Base-by-base conservation (phyloP, 2,113 vertebrate species). In the Eudyptes chrysolophus region DNA sequence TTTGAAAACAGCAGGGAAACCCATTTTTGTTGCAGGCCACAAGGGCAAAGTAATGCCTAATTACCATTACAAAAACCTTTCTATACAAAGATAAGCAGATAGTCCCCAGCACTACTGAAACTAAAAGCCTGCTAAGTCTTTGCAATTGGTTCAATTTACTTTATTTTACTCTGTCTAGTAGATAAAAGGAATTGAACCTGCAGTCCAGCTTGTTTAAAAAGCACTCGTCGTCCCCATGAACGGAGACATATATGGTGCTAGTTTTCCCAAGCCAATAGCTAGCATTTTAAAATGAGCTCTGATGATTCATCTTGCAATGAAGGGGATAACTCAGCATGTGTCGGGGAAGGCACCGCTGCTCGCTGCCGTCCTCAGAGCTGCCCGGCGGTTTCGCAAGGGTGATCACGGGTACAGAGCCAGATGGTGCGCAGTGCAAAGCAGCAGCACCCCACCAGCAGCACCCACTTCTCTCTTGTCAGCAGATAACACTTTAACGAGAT, bases 191-290 rank as follows among this genome's bases (percentile, higher is more conserved):
- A 40, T 4, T 1, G 38, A 58, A 29, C 20, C 58, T 8, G 29
- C 66, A 42, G 51, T 9, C 66, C 36, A 9, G 38, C 65, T 22
- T 21, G 66, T 20, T 61, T 17, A 18, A 38, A 21, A 24, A n/a
- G 54, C 25, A 10, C 36, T 16, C 38, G 0, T 1, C 9, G 32
- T 61, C 40, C 52, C 30, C 17, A 2, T 0, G 22, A 32, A 11
- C 2, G 7, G 9, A 36, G n/a, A 15, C 7, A 2, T 2, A 10
- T 0, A 1, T 0, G 22, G 44, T 8, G 75, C 58, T 5, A 3
- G 10, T 44, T 85, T 36, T 40, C 48, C 27, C 54, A 20, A 14
- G 6, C 25, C 22, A 6, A 2, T 0, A 42, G 32, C 19, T 7
- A 10, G 16, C 7, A 12, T 5, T 36, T 27, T 2, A 4, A 9